A percentile compares a stretch with the other conserved stretches of the same genome.
Conservation (phyloP, 1,140 invertebrate genomes). For the Drosophila pachea region DNA sequence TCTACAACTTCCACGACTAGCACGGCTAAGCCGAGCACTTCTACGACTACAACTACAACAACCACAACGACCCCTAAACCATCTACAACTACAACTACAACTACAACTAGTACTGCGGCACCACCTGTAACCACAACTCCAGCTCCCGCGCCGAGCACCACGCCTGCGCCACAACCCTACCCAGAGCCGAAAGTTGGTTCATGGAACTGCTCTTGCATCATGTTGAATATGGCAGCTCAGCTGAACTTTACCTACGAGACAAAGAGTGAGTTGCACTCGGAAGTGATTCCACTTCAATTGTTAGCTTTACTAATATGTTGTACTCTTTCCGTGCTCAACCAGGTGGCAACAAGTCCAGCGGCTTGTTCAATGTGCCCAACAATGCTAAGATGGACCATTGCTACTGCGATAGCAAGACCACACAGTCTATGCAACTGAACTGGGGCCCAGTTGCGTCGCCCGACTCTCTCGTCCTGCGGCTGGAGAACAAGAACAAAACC, state of each 20-base stretch:
- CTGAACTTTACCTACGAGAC: conserved; percentile 82
- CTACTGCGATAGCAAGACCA: conserved; percentile 45
- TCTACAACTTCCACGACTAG: conserved; percentile 33
- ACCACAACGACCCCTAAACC: conserved; percentile 30
- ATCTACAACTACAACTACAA: conserved; percentile 28
- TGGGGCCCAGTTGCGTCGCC: conserved; percentile 57
- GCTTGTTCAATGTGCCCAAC: conserved; percentile 62
- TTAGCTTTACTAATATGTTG: not conserved
- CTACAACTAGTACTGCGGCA: conserved; percentile 31
- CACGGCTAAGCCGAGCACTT: conserved; percentile 19
- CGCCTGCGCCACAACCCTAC: conserved; percentile 71
- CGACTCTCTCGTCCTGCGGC: conserved; percentile 51
- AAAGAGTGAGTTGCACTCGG: conserved; percentile 57
- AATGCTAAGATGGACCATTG: conserved; percentile 56
- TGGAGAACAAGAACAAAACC: conserved; percentile 53
- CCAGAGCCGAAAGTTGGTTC: conserved; percentile 80
- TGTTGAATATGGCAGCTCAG: conserved; percentile 83
- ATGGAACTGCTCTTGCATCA: conserved; percentile 82
- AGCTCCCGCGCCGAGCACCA: conserved; percentile 51
- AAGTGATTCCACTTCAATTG: not conserved
- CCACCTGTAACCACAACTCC: conserved; percentile 56
- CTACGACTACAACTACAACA: not conserved
- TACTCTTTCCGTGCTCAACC: not conserved
- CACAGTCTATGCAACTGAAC: conserved; percentile 57
- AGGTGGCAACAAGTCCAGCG: conserved; percentile 57